phyloP scores from a whole-genome alignment of 2,888 invertebrate genomes.

The Ormia ochracea region DNA sequence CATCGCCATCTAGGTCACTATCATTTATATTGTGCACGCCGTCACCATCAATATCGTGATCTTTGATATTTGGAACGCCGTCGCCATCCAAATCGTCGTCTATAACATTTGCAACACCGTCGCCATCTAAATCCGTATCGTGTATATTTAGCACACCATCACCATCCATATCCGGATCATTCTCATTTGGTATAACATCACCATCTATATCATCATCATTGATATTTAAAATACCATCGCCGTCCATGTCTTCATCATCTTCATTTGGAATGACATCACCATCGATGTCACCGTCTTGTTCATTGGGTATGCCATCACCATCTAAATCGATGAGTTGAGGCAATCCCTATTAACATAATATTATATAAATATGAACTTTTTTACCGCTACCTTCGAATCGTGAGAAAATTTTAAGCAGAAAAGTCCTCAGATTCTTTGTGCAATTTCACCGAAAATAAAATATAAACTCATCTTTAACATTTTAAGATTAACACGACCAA shows the following conservation, averaged over 20 bases:
- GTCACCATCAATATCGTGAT: constrained; percentile 69
- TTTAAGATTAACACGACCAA: constrained; percentile 7
- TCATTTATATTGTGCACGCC: constrained; percentile 69
- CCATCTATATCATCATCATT: constrained; percentile 67
- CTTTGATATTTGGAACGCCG: constrained; percentile 73
- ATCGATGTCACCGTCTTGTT: constrained; percentile 65
- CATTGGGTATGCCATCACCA: constrained; percentile 69
- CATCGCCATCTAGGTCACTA: constrained; percentile 74
- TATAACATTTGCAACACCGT: constrained; percentile 78
- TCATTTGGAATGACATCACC: constrained; percentile 69
- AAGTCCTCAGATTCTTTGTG: constrained; percentile 43
- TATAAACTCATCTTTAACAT: neutral
- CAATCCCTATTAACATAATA: constrained; percentile 44
- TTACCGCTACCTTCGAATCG: constrained; percentile 34
- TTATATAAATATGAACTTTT: constrained; percentile 48
- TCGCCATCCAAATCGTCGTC: constrained; percentile 70
- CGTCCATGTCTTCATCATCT: constrained; percentile 64
- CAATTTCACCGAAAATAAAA: neutral
- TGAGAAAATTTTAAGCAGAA: constrained; percentile 41
- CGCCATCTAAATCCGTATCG: constrained; percentile 72
- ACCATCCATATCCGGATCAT: constrained; percentile 69
- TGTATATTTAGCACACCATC: constrained; percentile 65
- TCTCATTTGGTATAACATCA: constrained; percentile 73
- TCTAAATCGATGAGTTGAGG: constrained; percentile 59
- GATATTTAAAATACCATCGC: constrained; percentile 68